Percentiles rank a stretch among this genome's conserved stretches.
These are phyloP conservation scores for Rhinichthys osculus DNA, from an alignment of 2,797 vertebrate genomes.

Conservation along the genomic window DNA sequence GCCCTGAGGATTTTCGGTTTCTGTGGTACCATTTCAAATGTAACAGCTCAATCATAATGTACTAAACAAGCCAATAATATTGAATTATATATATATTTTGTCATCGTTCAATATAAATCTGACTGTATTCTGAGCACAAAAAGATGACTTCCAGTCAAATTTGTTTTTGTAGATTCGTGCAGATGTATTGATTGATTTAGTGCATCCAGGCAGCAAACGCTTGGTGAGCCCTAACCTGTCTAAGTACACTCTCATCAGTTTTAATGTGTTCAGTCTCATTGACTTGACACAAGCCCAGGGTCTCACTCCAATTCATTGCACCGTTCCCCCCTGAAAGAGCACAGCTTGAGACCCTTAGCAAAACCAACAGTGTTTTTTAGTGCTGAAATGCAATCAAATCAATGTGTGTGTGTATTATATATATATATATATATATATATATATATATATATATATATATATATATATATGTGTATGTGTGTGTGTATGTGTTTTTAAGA, in stretches of 20 bases:
- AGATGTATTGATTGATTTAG: conserved; percentile 49
- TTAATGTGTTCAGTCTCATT: conserved; percentile 53
- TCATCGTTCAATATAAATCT: background rate
- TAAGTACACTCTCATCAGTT: conserved; percentile 45
- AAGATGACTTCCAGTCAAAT: conserved; percentile 43
- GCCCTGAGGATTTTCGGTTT: no score
- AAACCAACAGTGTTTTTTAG: conserved; percentile 34
- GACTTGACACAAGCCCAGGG: conserved; percentile 37
- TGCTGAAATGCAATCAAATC: conserved; percentile 33
- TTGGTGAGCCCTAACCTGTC: conserved; percentile 39
- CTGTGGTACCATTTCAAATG: background rate
- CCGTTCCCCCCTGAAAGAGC: conserved; percentile 13
- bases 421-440: background rate
- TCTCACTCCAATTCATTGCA: conserved; percentile 18
- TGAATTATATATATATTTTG: background rate
- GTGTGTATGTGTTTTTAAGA: background rate
- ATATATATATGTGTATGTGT: background rate
- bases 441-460: background rate
- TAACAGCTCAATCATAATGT: background rate
- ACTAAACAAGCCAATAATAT: background rate
- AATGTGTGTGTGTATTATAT: background rate
- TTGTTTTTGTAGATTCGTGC: conserved; percentile 24
- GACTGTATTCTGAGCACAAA: background rate
- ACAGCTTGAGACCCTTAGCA: conserved; percentile 37
- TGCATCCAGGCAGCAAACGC: conserved; percentile 22